A percentile compares a stretch with the other conserved stretches of the same genome.
Conservation (phyloP, 1,140 invertebrate species). For the Phocides pigmalion region DNA sequence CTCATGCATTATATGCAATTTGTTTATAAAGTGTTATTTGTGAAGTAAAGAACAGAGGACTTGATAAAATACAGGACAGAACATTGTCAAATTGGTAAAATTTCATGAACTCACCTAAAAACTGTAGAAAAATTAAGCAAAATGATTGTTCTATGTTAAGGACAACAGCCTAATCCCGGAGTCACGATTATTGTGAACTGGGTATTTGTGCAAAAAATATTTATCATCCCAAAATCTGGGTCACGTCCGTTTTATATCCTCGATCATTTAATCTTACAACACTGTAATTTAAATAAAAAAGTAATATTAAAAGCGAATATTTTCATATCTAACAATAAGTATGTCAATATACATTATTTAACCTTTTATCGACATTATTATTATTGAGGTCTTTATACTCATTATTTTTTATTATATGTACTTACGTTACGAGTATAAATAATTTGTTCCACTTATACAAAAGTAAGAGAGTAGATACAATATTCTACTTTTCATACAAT, state of each 20-base stretch:
- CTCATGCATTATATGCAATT: too few species aligned
- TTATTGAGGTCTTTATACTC: too few species aligned
- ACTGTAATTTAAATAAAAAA: not conserved
- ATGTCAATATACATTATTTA: not conserved
- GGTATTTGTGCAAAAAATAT: slow-evolving; percentile 23
- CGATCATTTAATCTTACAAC: slow-evolving; percentile 17
- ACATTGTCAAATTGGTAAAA: not conserved
- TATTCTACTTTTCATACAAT: too few species aligned
- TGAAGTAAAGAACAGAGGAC: too few species aligned
- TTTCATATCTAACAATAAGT: slow-evolving; percentile 9
- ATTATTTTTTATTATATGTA: too few species aligned
- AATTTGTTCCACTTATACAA: too few species aligned
- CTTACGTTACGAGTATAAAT: too few species aligned
- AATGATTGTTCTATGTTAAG: not conserved
- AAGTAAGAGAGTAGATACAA: too few species aligned
- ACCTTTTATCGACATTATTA: too few species aligned
- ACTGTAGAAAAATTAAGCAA: not conserved
- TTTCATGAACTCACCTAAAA: not conserved
- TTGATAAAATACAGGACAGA: too few species aligned
- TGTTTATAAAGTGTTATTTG: too few species aligned
- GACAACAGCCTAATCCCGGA: slow-evolving; percentile 8
- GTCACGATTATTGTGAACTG: slow-evolving; percentile 24
- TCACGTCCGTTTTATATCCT: slow-evolving; percentile 21
- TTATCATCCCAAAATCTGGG: slow-evolving; percentile 19
- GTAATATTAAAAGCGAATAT: slow-evolving; percentile 12